Conservation (phyloP, 1,140 invertebrate species). For the Cydia splendana region DNA sequence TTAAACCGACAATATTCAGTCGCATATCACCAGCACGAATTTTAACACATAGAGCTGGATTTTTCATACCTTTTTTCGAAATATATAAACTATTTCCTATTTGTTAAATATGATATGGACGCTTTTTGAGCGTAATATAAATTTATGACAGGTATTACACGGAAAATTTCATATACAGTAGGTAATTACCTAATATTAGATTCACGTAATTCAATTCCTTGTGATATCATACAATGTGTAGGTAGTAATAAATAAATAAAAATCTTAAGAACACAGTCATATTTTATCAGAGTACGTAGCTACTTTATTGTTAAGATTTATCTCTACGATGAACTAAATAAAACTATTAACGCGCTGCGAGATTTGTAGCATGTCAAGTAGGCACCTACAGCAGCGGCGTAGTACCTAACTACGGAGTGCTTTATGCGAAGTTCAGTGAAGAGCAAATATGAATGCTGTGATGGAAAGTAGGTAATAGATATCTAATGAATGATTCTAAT, state of each 20-base stretch:
- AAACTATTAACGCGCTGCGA: background rate
- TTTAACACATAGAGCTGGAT: background rate
- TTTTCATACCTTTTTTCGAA: background rate
- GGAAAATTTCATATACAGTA: too few relatives aligned
- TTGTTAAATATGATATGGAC: background rate
- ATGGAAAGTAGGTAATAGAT: too few relatives aligned
- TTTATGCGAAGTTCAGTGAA: too few relatives aligned
- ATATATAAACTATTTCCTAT: background rate
- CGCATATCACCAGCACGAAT: background rate
- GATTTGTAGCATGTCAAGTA: conserved; percentile 5
- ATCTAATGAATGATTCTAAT: too few relatives aligned
- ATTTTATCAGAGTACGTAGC: background rate
- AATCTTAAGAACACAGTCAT: background rate
- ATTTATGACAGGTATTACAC: background rate
- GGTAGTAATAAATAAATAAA: too few relatives aligned
- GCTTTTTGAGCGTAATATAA: background rate
- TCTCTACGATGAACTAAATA: background rate
- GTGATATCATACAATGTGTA: too few relatives aligned
- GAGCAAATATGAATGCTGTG: too few relatives aligned
- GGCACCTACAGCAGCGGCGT: background rate
- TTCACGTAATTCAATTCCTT: too few relatives aligned
- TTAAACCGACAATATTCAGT: conserved; percentile 15
- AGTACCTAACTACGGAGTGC: too few relatives aligned
- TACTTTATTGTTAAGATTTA: background rate
- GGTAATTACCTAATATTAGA: too few relatives aligned